Evolutionary conservation across 1,140 invertebrate species (phyloP), one percentile per base, ranked within the genome.

Genomic region (Sinella curviseta): DNA sequence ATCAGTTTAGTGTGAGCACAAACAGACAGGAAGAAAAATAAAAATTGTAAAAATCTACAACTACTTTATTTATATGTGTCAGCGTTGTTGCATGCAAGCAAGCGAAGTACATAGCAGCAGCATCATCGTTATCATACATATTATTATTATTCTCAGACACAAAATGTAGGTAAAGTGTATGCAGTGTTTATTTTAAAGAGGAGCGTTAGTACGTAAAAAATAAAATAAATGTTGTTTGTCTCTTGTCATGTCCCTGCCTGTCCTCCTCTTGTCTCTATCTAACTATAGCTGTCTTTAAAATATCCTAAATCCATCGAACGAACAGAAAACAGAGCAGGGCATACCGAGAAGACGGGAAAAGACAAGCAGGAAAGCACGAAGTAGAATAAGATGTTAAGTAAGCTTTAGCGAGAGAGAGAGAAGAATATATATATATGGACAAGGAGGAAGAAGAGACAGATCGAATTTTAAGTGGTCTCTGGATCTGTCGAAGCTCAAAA

Each of bases 21-120:
- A 33, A 70, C 28, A 70, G 65, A 70, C 65, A 70, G 65, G 24
- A 70, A 70, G 24, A n/a, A 70, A 70, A 70, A 70, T 70, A 70
- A 70, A 33, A 70, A 70, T 14, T 4, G 57, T n/a, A 65, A 65
- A 16, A 65, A n/a, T 26, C 24, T 17, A 65, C 57, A 26, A 4
- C 57, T 65, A 65, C 24, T n/a, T 17, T 65, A 8, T 65, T 65
- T 65, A 26, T 65, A 26, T 65, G 39, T 48, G 39, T 48, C 39
- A 48, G 20, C 20, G 39, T n/a, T n/a, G n/a, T n/a, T n/a, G n/a
- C n/a, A n/a, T n/a, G n/a, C n/a, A n/a, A n/a, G n/a, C n/a, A n/a
- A n/a, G n/a, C n/a, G n/a, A n/a, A n/a, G n/a, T n/a, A n/a, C 39
- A 48, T 12, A 48, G 20, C 8, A 48, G 39, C 39, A 48, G 8